These are phyloP conservation scores for Cygnus atratus DNA, from an alignment of 2,113 vertebrate genomes.

Conservation along the genomic window DNA sequence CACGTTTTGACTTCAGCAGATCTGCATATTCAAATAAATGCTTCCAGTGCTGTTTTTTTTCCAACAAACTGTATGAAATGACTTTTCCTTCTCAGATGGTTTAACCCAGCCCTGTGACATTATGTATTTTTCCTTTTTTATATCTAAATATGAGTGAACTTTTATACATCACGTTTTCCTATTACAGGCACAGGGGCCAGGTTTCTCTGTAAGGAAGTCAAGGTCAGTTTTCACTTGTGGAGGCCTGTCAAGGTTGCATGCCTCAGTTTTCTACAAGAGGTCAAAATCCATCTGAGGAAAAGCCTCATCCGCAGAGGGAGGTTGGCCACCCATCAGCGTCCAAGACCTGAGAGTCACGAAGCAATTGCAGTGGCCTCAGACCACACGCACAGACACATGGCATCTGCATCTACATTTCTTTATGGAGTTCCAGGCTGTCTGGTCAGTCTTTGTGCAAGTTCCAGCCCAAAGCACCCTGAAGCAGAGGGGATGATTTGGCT, in stretches of 20 bases:
- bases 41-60: not conserved
- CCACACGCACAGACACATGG: not conserved
- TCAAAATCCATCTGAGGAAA: not conserved
- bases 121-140: not conserved
- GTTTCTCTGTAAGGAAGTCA: not conserved
- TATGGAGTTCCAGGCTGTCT: not conserved
- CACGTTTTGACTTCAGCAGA: not conserved
- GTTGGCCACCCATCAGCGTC: rapidly evolving
- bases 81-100: not conserved
- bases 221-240: not conserved
- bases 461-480: not conserved
- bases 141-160: not conserved
- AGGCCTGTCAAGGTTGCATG: not conserved
- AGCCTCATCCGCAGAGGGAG: not conserved
- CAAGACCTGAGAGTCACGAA: not conserved
- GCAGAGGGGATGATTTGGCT: slow-evolving; percentile 2
- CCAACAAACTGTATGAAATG: not conserved
- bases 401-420: not conserved
- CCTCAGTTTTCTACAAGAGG: not conserved
- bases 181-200: not conserved
- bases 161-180: not conserved
- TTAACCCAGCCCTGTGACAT: not conserved
- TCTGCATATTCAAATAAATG: not conserved
- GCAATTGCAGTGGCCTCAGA: not conserved
- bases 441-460: not conserved